These are phyloP conservation scores for Leptinotarsa peninsularis DNA, from an alignment of 2,888 invertebrate species.

Conservation along the genomic window DNA sequence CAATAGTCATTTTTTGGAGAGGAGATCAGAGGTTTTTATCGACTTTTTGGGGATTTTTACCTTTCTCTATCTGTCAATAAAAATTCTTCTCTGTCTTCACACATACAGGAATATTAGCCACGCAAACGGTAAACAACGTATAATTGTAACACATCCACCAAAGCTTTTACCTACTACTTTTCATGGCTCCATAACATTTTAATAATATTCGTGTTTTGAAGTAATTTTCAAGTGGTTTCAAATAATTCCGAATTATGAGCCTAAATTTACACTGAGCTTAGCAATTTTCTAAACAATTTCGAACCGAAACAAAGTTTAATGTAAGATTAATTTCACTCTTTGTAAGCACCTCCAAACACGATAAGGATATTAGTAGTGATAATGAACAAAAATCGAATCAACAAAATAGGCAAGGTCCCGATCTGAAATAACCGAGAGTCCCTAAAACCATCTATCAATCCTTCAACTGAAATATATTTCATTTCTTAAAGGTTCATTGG, in stretches of 20 bases:
- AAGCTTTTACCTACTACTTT: constrained; percentile 15
- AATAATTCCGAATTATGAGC: constrained; percentile 48
- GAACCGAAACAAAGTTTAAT: constrained; percentile 45
- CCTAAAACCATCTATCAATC: too few relatives aligned
- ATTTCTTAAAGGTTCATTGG: too few relatives aligned
- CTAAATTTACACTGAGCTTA: constrained; percentile 46
- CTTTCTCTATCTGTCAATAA: too few relatives aligned
- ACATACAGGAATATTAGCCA: neutral
- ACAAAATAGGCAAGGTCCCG: constrained; percentile 3
- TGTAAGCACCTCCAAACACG: constrained; percentile 44
- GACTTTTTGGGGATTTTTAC: too few relatives aligned
- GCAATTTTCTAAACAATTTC: constrained; percentile 49
- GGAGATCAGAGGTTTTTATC: too few relatives aligned
- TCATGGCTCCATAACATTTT: constrained; percentile 35
- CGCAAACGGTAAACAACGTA: neutral
- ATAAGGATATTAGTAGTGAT: constrained; percentile 29
- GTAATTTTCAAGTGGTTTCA: constrained; percentile 50
- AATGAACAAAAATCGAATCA: constrained; percentile 23
- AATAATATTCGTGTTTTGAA: constrained; percentile 53
- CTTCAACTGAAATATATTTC: too few relatives aligned
- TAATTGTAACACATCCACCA: constrained; percentile 9
- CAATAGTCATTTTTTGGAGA: too few relatives aligned
- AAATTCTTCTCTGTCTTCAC: too few relatives aligned
- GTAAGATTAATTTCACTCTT: constrained; percentile 40
- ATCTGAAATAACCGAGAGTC: neutral